phyloP scores from a whole-genome alignment of 2,888 invertebrate genomes.

The Eugnorisma glareosa region DNA sequence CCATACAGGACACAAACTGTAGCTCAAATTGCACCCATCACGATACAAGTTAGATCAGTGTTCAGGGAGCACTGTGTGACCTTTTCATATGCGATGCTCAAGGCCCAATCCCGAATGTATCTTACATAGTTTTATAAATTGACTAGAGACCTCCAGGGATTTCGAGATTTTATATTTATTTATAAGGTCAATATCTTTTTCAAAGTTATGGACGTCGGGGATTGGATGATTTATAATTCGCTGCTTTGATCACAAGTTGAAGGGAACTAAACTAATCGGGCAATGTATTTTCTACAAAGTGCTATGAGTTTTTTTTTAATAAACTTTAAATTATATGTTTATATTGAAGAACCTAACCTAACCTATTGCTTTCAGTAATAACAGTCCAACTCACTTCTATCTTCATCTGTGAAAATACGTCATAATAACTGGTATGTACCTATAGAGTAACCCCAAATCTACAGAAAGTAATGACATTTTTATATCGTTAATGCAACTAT shows the following conservation, averaged over 20 bases:
- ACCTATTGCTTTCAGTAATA: not conserved
- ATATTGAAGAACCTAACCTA: not conserved
- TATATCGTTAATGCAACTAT: too few relatives aligned
- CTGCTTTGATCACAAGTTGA: not conserved
- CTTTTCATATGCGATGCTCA: slow-evolving; percentile 24
- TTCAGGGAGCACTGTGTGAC: slow-evolving; percentile 32
- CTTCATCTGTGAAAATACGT: too few relatives aligned
- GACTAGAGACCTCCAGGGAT: slow-evolving; percentile 14
- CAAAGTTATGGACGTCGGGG: not conserved
- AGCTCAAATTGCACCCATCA: slow-evolving; percentile 18
- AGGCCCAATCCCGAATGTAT: slow-evolving; percentile 17
- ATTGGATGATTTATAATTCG: not conserved
- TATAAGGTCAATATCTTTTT: slow-evolving; percentile 14
- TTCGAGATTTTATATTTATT: slow-evolving; percentile 33
- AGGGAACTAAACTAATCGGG: too few relatives aligned
- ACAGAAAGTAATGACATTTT: too few relatives aligned
- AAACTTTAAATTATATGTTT: not conserved
- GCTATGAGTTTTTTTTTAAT: not conserved
- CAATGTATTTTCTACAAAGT: not conserved
- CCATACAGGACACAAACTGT: not conserved
- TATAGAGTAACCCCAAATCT: too few relatives aligned
- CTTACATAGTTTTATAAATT: slow-evolving; percentile 29
- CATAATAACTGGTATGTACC: too few relatives aligned
- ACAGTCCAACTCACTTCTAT: not conserved
- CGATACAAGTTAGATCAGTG: slow-evolving; percentile 15